Evolutionary conservation across 2,113 vertebrate species (phyloP).

Genomic region (Hystrix brachyura): DNA sequence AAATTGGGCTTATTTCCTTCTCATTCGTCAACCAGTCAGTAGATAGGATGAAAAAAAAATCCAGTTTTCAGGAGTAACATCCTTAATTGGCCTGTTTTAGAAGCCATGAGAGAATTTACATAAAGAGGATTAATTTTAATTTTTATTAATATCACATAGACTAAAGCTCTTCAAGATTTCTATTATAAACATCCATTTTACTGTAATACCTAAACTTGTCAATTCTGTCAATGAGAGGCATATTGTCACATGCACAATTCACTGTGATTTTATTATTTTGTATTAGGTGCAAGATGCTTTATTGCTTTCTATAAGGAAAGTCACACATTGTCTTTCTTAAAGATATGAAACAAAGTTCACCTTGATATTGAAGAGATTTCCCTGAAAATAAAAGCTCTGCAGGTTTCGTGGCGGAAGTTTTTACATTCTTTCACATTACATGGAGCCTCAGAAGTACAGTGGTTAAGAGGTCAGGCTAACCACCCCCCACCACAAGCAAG

Average conservation of each 20-base stretch:
- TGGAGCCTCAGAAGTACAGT: background rate
- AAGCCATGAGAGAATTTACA: slow-evolving; percentile 19
- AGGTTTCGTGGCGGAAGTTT: background rate
- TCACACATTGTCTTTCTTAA: background rate
- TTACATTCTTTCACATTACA: background rate
- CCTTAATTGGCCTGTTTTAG: slow-evolving; percentile 37
- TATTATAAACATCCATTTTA: slow-evolving; percentile 30
- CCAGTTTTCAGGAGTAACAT: background rate
- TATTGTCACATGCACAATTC: background rate
- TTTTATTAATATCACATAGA: slow-evolving; percentile 34
- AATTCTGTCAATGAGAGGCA: background rate
- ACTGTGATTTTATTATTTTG: slow-evolving; percentile 49
- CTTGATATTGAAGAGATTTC: slow-evolving; percentile 36
- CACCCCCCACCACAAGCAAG: no score
- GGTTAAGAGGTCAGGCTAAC: background rate
- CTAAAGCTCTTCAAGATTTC: slow-evolving; percentile 25
- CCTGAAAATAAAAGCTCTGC: slow-evolving; percentile 12
- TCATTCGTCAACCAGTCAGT: background rate
- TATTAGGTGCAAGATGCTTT: slow-evolving; percentile 23
- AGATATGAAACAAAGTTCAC: slow-evolving; percentile 4
- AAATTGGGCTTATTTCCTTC: background rate
- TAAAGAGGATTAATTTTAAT: background rate
- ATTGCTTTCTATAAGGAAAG: slow-evolving; percentile 47
- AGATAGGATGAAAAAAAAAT: background rate
- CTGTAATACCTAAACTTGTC: background rate